These are phyloP conservation scores for Melanotaenia boesemani DNA, from an alignment of 2,797 vertebrate genomes.

Conservation along the genomic window DNA sequence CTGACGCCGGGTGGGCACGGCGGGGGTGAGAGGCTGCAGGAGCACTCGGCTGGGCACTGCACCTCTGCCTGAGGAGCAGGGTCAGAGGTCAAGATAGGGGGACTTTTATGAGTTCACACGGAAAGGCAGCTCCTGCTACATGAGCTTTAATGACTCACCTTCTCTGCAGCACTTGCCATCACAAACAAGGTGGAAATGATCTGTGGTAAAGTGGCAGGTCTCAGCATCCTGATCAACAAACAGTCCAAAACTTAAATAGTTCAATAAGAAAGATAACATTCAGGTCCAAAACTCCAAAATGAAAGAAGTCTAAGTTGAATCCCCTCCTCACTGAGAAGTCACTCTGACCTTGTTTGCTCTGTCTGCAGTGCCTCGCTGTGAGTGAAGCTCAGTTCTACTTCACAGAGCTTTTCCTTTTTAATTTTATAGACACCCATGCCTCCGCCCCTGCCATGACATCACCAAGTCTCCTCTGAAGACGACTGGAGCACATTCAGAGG, in stretches of 20 bases:
- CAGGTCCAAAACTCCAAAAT: slow-evolving; percentile 12
- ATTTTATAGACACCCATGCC: slow-evolving; percentile 68
- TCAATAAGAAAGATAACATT: neutral
- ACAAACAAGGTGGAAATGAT: slow-evolving; percentile 54
- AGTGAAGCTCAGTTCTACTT: slow-evolving; percentile 56
- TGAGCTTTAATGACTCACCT: slow-evolving; percentile 22
- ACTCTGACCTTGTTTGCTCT: slow-evolving; percentile 28
- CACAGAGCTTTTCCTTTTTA: slow-evolving; percentile 60
- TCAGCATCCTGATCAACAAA: slow-evolving; percentile 58
- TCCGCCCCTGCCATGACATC: slow-evolving; percentile 63
- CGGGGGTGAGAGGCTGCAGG: slow-evolving; percentile 62
- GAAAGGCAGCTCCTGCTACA: neutral
- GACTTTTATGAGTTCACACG: neutral
- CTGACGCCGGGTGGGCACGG: slow-evolving; percentile 78
- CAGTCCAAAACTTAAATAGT: neutral
- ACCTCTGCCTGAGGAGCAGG: slow-evolving; percentile 56
- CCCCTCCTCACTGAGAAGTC: slow-evolving; percentile 2
- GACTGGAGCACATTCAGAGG: slow-evolving; percentile 40
- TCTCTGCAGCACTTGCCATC: slow-evolving; percentile 45
- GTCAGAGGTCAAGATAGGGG: slow-evolving; percentile 35
- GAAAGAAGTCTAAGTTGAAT: neutral
- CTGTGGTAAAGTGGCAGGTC: slow-evolving; percentile 31
- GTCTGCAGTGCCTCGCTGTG: slow-evolving; percentile 20
- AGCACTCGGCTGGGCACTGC: slow-evolving; percentile 72
- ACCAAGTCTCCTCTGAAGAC: slow-evolving; percentile 43